Percentiles rank a stretch among this genome's conserved stretches.
Evolutionary conservation across 30 jellyfish, hydroid and myxozoan species (phyloP).

Genomic region (Phacellophora camtschatica): DNA sequence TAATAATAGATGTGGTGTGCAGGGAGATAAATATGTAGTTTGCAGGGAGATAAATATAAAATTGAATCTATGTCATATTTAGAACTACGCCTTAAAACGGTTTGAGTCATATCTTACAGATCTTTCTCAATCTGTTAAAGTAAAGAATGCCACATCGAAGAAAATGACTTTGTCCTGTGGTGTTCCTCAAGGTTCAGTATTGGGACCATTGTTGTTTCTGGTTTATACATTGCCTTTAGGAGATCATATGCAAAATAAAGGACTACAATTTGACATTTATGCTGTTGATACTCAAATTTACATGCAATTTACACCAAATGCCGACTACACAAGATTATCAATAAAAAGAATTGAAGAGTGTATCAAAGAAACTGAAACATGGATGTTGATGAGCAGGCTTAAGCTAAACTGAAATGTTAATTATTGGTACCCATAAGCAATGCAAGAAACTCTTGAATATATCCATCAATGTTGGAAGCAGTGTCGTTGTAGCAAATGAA

Average conservation of each 20-base stretch:
- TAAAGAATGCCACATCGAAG: not conserved
- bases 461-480: conserved; percentile 25
- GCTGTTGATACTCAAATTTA: conserved; percentile 35
- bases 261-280: conserved; percentile 1
- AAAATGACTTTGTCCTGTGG: conserved; percentile 35
- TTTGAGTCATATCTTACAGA: conserved; percentile 41
- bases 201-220: too few species aligned
- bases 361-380: too few species aligned
- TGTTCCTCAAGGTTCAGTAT: conserved; percentile 41
- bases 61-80: too few species aligned
- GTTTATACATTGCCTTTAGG: conserved; percentile 37
- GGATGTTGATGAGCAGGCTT: conserved; percentile 31
- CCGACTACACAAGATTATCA: not conserved
- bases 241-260: not conserved
- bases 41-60: too few species aligned
- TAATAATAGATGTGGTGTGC: conserved; percentile 24
- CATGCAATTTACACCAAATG: conserved; percentile 28
- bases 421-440: conserved; percentile 23
- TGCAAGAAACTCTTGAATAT: conserved; percentile 14
- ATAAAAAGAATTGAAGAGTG: conserved; percentile 6
- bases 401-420: conserved; percentile 34
- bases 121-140: conserved; percentile 6
- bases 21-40: too few species aligned
- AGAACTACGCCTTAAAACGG: conserved; percentile 46
- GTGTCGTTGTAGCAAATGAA: conserved; percentile 29